phyloP scores from a whole-genome alignment of 2,113 vertebrate genomes.

The Symphodus melops region DNA sequence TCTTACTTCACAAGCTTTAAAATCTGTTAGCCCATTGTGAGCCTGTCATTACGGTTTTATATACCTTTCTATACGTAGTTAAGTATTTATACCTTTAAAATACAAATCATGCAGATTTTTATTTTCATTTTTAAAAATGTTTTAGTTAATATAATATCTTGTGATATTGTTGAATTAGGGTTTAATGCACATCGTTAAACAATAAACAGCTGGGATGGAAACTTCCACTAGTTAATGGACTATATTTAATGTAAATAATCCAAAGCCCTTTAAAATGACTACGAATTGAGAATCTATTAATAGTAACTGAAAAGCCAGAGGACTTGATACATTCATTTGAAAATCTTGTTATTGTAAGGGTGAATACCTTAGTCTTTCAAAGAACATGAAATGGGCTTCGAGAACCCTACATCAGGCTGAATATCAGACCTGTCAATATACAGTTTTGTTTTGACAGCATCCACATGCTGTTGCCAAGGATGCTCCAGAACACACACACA shows the following conservation, averaged over 20 bases:
- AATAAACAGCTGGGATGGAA: background rate
- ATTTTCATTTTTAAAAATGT: too few species aligned
- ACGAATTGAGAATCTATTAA: background rate
- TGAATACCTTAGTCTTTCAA: constrained; percentile 33
- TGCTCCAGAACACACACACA: constrained; percentile 58
- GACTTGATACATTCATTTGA: constrained; percentile 11
- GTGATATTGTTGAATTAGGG: too few species aligned
- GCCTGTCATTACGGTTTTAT: too few species aligned
- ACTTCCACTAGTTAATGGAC: background rate
- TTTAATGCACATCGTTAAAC: too few species aligned
- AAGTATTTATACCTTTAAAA: too few species aligned
- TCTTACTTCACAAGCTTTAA: too few species aligned
- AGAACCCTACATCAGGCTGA: constrained; percentile 25
- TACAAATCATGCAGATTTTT: too few species aligned
- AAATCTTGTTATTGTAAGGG: constrained; percentile 14
- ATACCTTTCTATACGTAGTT: too few species aligned
- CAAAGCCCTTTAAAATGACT: background rate
- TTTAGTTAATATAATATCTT: too few species aligned
- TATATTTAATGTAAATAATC: background rate
- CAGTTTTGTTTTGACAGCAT: constrained; percentile 73
- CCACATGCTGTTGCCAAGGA: constrained; percentile 74
- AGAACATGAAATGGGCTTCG: constrained; percentile 31
- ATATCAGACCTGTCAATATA: constrained; percentile 58
- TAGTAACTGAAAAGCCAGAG: background rate
- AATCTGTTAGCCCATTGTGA: too few species aligned